Conservation (phyloP, 2,888 invertebrate species). For the Melipona bicolor region DNA sequence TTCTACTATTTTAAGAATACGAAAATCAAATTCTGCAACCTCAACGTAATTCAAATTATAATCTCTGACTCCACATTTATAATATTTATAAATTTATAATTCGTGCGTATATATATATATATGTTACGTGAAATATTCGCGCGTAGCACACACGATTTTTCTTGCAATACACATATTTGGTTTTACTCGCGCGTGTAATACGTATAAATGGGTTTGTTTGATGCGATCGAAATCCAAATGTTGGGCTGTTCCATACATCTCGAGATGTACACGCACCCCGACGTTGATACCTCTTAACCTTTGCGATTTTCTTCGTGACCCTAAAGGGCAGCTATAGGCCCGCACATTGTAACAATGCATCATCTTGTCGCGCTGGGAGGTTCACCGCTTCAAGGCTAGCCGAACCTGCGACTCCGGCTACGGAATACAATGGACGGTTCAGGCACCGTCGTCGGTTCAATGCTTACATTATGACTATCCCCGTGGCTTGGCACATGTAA, state of each 20-base stretch:
- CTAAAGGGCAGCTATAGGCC: constrained; percentile 71
- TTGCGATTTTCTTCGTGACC: constrained; percentile 73
- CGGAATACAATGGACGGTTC: constrained; percentile 79
- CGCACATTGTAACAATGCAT: constrained; percentile 79
- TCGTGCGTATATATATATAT: neutral
- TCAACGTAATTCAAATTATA: neutral
- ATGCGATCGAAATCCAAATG: constrained; percentile 19
- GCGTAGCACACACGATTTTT: neutral
- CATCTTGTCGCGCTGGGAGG: constrained; percentile 83
- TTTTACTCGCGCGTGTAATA: neutral
- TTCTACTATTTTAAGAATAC: neutral
- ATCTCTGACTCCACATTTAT: no score
- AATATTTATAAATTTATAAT: rapidly evolving
- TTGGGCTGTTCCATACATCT: constrained; percentile 4
- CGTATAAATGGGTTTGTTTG: neutral
- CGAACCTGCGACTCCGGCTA: constrained; percentile 77
- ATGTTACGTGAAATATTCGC: neutral
- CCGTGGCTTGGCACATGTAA: constrained; percentile 71
- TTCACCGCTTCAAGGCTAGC: constrained; percentile 78
- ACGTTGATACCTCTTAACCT: constrained; percentile 69
- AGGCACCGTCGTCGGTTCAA: constrained; percentile 74
- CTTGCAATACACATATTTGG: no score
- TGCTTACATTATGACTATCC: constrained; percentile 77
- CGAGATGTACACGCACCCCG: constrained; percentile 1
- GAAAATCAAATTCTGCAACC: neutral